Evolutionary conservation across 1,140 invertebrate species (phyloP).

Genomic region (Brachionus asplanchnoidis): DNA sequence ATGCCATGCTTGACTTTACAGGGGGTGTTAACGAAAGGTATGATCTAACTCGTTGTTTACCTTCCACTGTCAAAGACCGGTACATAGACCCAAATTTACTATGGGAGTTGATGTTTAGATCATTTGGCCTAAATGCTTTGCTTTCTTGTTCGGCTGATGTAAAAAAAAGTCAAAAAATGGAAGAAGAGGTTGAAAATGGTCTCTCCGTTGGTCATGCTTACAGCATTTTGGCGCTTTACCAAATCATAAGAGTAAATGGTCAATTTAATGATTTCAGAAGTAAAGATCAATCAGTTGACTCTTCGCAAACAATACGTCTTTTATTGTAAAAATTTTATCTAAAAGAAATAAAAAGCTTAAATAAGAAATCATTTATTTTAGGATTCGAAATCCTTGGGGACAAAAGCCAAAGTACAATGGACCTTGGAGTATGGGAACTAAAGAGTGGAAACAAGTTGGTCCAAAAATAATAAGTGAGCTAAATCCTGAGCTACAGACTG

Average conservation of each 20-base stretch:
- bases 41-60: slow-evolving; percentile 47
- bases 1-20: slow-evolving; percentile 53
- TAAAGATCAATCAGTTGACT: not conserved
- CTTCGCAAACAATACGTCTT: not conserved
- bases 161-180: slow-evolving; percentile 11
- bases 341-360: not conserved
- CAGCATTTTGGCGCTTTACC: slow-evolving; percentile 60
- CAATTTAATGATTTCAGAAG: not conserved
- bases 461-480: slow-evolving; percentile 45
- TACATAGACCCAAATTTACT: slow-evolving; percentile 17
- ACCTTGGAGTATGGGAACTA: slow-evolving; percentile 60
- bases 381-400: slow-evolving; percentile 61
- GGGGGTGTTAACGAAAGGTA: slow-evolving; percentile 54
- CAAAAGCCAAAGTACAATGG: slow-evolving; percentile 62
- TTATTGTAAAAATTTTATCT: slow-evolving; percentile 43
- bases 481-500: slow-evolving; percentile 41
- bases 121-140: slow-evolving; percentile 7
- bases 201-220: slow-evolving; percentile 61
- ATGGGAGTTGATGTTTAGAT: slow-evolving; percentile 30
- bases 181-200: slow-evolving; percentile 52
- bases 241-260: slow-evolving; percentile 64
- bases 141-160: slow-evolving; percentile 3
- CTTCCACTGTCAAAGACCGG: not conserved
- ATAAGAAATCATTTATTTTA: slow-evolving; percentile 50
- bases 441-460: slow-evolving; percentile 64